A percentile compares a stretch with the other conserved stretches of the same genome.
Evolutionary conservation across 2,797 vertebrate species (phyloP).

Genomic region (Molossus alvarezi): DNA sequence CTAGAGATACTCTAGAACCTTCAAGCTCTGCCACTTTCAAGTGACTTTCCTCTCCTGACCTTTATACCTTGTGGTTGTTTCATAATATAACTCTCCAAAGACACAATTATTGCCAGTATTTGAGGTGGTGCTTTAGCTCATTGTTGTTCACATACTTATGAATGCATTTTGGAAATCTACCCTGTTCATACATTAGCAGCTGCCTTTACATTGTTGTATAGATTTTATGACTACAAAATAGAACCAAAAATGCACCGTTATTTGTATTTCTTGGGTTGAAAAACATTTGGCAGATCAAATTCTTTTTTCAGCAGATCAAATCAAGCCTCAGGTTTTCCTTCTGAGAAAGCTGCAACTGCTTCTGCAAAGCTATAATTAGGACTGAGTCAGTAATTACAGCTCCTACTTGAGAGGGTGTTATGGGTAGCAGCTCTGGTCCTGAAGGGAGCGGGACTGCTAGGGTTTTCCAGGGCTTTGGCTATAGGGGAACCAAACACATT

Average conservation of each 20-base stretch:
- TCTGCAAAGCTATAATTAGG: slow-evolving; percentile 6
- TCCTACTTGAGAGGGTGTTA: not conserved
- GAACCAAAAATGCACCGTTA: not conserved
- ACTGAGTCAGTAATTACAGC: not conserved
- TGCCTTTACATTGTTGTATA: not conserved
- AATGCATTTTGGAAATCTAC: slow-evolving; percentile 4
- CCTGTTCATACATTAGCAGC: not conserved
- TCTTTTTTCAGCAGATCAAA: not conserved
- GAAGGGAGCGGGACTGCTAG: not conserved
- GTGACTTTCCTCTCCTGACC: not conserved
- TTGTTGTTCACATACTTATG: not conserved
- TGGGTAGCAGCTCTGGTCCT: not conserved
- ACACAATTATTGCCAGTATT: not conserved
- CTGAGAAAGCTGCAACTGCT: not conserved
- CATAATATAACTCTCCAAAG: not conserved
- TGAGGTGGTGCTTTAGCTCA: not conserved
- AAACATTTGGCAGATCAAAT: slow-evolving; percentile 34
- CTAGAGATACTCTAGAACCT: not conserved
- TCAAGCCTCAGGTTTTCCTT: slow-evolving; percentile 23
- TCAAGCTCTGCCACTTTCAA: not conserved
- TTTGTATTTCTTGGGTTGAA: not conserved
- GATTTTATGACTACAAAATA: not conserved
- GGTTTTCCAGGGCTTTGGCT: not conserved
- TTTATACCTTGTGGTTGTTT: not conserved
- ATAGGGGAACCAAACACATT: slow-evolving; percentile 3